These are phyloP conservation scores for Oligia latruncula DNA, from an alignment of 2,888 invertebrate genomes.

Conservation along the genomic window DNA sequence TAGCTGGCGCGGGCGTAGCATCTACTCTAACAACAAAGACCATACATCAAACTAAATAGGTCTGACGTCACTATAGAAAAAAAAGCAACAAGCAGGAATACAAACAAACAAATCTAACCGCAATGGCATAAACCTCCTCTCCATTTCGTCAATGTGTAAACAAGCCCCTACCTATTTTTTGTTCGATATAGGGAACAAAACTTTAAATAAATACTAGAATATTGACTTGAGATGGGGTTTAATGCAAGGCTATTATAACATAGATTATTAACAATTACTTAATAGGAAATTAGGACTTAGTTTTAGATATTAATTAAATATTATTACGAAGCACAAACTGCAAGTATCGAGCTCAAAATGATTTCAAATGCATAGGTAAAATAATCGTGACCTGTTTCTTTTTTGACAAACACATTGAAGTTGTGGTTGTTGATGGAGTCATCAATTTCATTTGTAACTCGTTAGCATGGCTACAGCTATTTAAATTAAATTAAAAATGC, in stretches of 20 bases:
- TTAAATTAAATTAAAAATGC: not conserved
- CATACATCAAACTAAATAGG: constrained; percentile 8
- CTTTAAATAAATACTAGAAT: too few species aligned
- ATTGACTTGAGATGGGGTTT: too few species aligned
- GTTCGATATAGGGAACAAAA: too few species aligned
- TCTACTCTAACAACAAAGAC: not conserved
- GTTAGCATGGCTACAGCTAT: constrained; percentile 1
- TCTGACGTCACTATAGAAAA: not conserved
- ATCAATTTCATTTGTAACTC: constrained; percentile 4
- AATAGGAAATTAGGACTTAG: too few species aligned
- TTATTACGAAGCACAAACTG: too few species aligned
- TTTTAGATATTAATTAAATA: too few species aligned
- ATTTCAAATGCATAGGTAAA: constrained; percentile 17
- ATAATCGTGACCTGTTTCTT: constrained; percentile 12
- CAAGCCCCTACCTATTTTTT: constrained; percentile 15
- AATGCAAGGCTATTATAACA: too few species aligned
- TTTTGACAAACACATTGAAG: constrained; percentile 8
- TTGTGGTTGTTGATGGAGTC: constrained; percentile 9
- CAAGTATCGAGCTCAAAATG: not conserved
- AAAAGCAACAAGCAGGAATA: constrained; percentile 24
- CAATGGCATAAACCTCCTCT: constrained; percentile 25
- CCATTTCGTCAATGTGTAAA: constrained; percentile 16
- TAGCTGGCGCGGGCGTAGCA: not conserved
- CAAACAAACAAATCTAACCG: constrained; percentile 34
- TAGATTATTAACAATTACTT: too few species aligned